Percentiles rank a stretch among this genome's conserved stretches.
Conservation (phyloP, 2,797 vertebrate species). For the Urophycis tenuis region DNA sequence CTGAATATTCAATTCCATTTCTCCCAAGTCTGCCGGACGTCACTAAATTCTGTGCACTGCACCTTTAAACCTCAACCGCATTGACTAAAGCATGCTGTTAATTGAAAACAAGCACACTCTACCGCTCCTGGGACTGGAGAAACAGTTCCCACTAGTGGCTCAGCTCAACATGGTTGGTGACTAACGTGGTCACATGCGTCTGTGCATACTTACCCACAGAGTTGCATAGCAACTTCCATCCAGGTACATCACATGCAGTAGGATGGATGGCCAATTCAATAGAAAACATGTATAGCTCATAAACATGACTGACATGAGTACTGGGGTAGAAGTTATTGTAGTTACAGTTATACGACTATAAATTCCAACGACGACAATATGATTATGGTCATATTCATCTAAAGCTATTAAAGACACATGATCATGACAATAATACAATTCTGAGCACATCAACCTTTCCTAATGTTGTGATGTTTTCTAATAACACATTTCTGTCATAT, state of each 20-base stretch:
- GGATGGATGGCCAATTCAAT: background rate
- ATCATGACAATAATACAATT: background rate
- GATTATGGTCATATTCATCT: background rate
- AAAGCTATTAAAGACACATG: background rate
- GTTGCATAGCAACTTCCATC: background rate
- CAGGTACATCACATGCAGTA: background rate
- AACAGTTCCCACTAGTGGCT: background rate
- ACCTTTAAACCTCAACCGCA: background rate
- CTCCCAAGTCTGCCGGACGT: too few species aligned
- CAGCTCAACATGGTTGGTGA: background rate
- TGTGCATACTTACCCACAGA: background rate
- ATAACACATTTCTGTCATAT: background rate
- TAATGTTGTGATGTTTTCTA: background rate
- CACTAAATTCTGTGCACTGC: too few species aligned
- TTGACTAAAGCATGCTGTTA: background rate
- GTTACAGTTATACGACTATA: too few species aligned
- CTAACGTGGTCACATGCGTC: background rate
- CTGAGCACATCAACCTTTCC: background rate
- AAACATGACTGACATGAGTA: background rate
- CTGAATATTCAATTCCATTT: too few species aligned
- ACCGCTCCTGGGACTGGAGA: background rate
- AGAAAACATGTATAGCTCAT: background rate
- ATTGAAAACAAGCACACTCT: background rate
- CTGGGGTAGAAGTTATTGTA: background rate
- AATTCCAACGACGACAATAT: too few species aligned